These are phyloP conservation scores for Tricholauxania praeusta DNA, from an alignment of 2,888 invertebrate species.

Conservation along the genomic window DNA sequence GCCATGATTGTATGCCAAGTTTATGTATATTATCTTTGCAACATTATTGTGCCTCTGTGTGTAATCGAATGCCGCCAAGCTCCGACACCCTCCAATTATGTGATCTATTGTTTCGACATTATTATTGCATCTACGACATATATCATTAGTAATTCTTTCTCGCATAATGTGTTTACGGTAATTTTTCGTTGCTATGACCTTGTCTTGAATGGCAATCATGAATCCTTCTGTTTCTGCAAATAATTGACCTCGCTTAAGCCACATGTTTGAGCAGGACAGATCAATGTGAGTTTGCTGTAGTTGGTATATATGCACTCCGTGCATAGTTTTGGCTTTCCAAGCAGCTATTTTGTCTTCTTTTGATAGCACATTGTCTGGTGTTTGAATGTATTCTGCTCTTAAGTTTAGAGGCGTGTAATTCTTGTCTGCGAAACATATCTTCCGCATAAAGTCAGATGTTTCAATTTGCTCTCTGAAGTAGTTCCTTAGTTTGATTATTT, in stretches of 20 bases:
- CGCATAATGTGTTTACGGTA: neutral
- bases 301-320: neutral
- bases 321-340: slow-evolving; percentile 11
- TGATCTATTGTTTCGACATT: neutral
- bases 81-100: neutral
- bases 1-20: neutral
- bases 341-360: neutral
- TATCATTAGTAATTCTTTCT: neutral
- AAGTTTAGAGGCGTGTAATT: neutral
- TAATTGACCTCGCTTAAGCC: neutral
- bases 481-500: neutral
- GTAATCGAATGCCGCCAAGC: neutral
- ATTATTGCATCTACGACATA: neutral
- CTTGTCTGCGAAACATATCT: too few relatives aligned
- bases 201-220: slow-evolving; percentile 6
- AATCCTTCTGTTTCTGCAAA: slow-evolving; percentile 10
- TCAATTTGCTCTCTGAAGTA: neutral
- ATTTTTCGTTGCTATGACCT: slow-evolving; percentile 13
- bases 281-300: neutral
- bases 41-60: neutral
- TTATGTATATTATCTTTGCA: too few relatives aligned
- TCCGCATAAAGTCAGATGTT: neutral
- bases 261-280: neutral
- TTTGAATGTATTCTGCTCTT: neutral
- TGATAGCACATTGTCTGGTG: neutral